Evolutionary conservation across 2,113 vertebrate species (phyloP), one percentile per base, ranked within the genome.

Genomic region (Anas platyrhynchos): DNA sequence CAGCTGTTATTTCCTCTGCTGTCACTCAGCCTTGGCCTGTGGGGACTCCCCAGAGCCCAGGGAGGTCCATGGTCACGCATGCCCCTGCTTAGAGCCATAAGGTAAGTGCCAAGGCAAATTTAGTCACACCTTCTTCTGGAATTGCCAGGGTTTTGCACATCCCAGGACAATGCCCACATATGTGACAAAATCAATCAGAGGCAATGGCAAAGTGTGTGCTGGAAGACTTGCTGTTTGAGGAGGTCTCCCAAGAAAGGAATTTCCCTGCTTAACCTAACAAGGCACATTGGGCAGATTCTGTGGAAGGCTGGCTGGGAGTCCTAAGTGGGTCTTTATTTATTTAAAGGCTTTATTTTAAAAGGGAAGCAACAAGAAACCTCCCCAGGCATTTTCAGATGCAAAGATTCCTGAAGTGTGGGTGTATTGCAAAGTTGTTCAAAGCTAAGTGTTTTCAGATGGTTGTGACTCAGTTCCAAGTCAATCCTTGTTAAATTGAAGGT

Each of bases 151-250:
- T 63, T 59, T 86, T 62, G 63, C 44, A 59, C 16, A 31, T 41
- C 27, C 31, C 9, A 43, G 3, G n/a, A 10, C 0, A 3, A 50
- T 27, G 16, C 50, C 80, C 54, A 44, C n/a, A 65, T 5, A 0
- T 32, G 11, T 11, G 15, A 75, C 17, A 4, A 93, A 65, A 69
- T 87, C 80, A 25, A 0, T 73, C 46, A 26, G 26, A 36, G 10
- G 31, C 36, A 62, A 3, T 34, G 48, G 36, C 38, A n/a, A 56
- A 69, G n/a, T 2, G 3, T 2, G 0, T 11, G 1, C 20, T 52
- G 66, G 29, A 55, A 84, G 86, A 56, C 26, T 29, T 2, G 3
- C 7, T 29, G 13, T 56, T 54, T 56, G 11, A 14, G 48, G 41
- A 69, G 8, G 4, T 44, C 12, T 79, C 69, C n/a, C 27, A n/a